These are phyloP conservation scores for Automeris io DNA, from an alignment of 2,888 invertebrate genomes.

Conservation along the genomic window DNA sequence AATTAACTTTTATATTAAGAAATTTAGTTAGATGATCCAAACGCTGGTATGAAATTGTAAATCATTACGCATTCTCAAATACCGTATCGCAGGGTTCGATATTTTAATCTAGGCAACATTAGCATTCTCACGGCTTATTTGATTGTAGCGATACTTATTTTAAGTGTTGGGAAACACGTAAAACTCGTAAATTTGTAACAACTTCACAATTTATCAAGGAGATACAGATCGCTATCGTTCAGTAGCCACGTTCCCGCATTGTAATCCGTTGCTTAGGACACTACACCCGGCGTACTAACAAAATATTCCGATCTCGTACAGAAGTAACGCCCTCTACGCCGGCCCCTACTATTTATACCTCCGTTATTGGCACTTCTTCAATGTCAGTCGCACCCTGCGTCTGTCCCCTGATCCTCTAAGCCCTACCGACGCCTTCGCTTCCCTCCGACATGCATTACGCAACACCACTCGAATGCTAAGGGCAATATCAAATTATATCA, in stretches of 20 bases:
- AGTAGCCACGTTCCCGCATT: slow-evolving; percentile 59
- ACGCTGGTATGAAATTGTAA: neutral
- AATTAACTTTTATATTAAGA: neutral
- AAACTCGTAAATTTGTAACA: slow-evolving; percentile 43
- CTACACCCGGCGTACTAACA: slow-evolving; percentile 49
- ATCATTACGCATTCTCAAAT: neutral
- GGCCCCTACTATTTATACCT: slow-evolving; percentile 75
- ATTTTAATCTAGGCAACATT: slow-evolving; percentile 1
- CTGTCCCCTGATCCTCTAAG: slow-evolving; percentile 56
- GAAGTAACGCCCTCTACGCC: slow-evolving; percentile 68
- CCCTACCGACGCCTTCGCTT: slow-evolving; percentile 46
- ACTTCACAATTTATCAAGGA: slow-evolving; percentile 60
- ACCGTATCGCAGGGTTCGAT: neutral
- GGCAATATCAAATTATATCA: slow-evolving; percentile 71
- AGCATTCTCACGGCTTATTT: slow-evolving; percentile 5
- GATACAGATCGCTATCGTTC: slow-evolving; percentile 52
- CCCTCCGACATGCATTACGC: slow-evolving; percentile 65
- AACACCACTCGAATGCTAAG: slow-evolving; percentile 66
- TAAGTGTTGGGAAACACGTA: slow-evolving; percentile 36
- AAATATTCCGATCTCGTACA: slow-evolving; percentile 76
- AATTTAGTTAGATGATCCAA: neutral
- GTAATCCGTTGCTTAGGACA: slow-evolving; percentile 72
- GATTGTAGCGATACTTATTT: slow-evolving; percentile 8
- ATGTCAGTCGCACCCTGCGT: slow-evolving; percentile 76
- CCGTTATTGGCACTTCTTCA: slow-evolving; percentile 78